Evolutionary conservation across 2,888 invertebrate genomes (phyloP).

Genomic region (Drosophila anceps): DNA sequence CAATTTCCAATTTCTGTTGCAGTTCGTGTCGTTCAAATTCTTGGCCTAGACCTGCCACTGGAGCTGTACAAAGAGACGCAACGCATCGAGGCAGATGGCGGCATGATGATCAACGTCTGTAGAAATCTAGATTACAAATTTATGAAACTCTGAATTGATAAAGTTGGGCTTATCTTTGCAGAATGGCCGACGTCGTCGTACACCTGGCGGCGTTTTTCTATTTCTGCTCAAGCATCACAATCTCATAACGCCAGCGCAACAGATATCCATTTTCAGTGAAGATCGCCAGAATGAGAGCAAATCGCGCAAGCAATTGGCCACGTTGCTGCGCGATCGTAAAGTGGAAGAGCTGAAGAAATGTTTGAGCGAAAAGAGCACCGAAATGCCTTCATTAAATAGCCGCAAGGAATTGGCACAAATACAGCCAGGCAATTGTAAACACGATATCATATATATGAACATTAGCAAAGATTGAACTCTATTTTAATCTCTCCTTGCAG

Average conservation of each 20-base stretch:
- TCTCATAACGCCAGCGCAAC: constrained; percentile 88
- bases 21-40: constrained; percentile 90
- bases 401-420: constrained; percentile 80
- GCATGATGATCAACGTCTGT: constrained; percentile 92
- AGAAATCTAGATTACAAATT: too few relatives aligned
- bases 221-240: constrained; percentile 91
- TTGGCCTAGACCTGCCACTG: constrained; percentile 91
- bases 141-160: neutral
- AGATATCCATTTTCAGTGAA: constrained; percentile 89
- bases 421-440: constrained; percentile 76
- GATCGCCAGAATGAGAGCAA: constrained; percentile 88
- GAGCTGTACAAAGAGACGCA: constrained; percentile 92
- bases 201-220: constrained; percentile 94
- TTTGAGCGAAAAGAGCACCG: constrained; percentile 85
- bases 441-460: neutral
- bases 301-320: constrained; percentile 87
- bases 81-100: constrained; percentile 92
- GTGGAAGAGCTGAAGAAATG: constrained; percentile 89
- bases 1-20: neutral
- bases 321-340: constrained; percentile 88
- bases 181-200: constrained; percentile 92
- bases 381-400: constrained; percentile 77
- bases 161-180: neutral
- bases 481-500: constrained; percentile 42
- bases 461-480: neutral